Base-by-base conservation (phyloP, 1,140 invertebrate species). In the Cephus cinctus region DNA sequence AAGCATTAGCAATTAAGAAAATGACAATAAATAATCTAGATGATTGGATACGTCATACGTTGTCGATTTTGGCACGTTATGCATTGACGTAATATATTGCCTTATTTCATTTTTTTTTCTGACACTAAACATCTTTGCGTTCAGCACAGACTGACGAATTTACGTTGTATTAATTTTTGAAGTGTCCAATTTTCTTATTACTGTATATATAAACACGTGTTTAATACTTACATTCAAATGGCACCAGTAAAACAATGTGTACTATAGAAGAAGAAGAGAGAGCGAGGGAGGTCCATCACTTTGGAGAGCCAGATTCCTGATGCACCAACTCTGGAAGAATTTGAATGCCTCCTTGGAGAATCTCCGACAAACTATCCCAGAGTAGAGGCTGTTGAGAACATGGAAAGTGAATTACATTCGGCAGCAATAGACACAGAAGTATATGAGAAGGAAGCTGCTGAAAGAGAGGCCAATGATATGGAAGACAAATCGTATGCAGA, bases 351-450 rank as follows among this genome's bases (percentile, higher is more conserved):
- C 18, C 57, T 75, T 0, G 70, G 67, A 11, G 73, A 74, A 54
- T 75, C 72, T 1, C 71, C 71, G 8, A 71, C 69, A 6, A 74
- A 73, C 64, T 76, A 74, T 55, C 72, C 73, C 3, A 62, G 62
- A 31, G 71, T 67, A 18, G 71, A 75, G 56, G 68, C 70, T 3
- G 50, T 77, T n/a, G 73, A 75, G 43, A 70, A 76, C 47, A 76
- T 78, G 66, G 75, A 78, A 43, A 76, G 73, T 40, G 72, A 78
- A 52, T 59, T 78, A 9, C 71, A 75, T 54, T 76, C 71, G 6
- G 76, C 76, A 18, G 71, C 75, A 15, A 76, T 75, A 21, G 76
- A 78, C 16, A 74, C 65, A 1, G 69, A 69, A 35, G 45, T 61
- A 4, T 71, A 69, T 46, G 70, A 75, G 44, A 65, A 70, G 38